Evolutionary conservation across 2,888 invertebrate genomes (phyloP).

Genomic region (Hydrotaea cyrtoneurina): DNA sequence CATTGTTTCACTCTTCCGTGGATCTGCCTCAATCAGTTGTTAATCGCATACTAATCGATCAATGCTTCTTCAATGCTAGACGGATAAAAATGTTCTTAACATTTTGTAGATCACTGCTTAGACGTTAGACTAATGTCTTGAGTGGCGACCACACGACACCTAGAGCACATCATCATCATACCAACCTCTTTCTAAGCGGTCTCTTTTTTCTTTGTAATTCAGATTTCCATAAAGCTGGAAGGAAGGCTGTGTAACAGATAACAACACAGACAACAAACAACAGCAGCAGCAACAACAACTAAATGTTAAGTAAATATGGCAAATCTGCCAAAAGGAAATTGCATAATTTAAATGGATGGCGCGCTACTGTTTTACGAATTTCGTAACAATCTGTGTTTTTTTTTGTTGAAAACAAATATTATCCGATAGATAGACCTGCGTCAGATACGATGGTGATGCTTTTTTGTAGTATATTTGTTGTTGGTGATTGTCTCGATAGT

Average conservation of each 20-base stretch:
- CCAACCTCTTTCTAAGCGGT: neutral
- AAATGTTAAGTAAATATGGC: slow-evolving; percentile 26
- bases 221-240: slow-evolving; percentile 6
- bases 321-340: slow-evolving; percentile 65
- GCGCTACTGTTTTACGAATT: slow-evolving; percentile 64
- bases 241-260: slow-evolving; percentile 8
- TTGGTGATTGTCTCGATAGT: neutral
- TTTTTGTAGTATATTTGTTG: neutral
- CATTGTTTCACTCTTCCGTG: too few relatives aligned
- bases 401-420: slow-evolving; percentile 15
- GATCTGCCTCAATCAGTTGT: too few relatives aligned
- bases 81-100: too few relatives aligned
- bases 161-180: neutral
- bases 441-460: neutral
- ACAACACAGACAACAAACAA: neutral
- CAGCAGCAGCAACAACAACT: slow-evolving; percentile 15
- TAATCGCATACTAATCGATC: too few relatives aligned
- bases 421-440: neutral
- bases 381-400: slow-evolving; percentile 56
- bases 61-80: too few relatives aligned
- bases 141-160: too few relatives aligned
- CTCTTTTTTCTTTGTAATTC: neutral
- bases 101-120: too few relatives aligned
- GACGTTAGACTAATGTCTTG: too few relatives aligned
- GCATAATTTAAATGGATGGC: slow-evolving; percentile 64